Percentiles rank a stretch among this genome's conserved stretches.
These are phyloP conservation scores for Nebria salina DNA, from an alignment of 2,888 invertebrate genomes.

Conservation along the genomic window DNA sequence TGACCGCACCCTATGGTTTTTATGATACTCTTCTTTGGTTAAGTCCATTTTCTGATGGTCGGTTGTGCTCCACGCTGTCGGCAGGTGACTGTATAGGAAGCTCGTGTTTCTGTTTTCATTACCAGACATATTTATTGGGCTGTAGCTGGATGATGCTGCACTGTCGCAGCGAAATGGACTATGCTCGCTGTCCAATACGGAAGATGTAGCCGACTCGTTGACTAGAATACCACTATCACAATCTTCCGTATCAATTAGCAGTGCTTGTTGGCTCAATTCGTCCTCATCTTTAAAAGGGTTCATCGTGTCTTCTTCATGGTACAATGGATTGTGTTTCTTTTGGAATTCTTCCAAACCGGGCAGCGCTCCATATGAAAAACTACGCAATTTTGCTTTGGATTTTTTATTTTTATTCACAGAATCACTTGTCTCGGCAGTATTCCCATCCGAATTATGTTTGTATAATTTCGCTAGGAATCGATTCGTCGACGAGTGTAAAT, in stretches of 20 bases:
- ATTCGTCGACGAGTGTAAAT: slow-evolving; percentile 75
- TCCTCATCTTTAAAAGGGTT: slow-evolving; percentile 63
- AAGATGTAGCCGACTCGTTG: slow-evolving; percentile 76
- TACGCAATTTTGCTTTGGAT: slow-evolving; percentile 69
- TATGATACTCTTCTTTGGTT: slow-evolving; percentile 55
- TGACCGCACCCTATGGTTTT: slow-evolving; percentile 67
- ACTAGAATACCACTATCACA: slow-evolving; percentile 80
- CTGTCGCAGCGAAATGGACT: slow-evolving; percentile 67
- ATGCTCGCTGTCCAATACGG: slow-evolving; percentile 69
- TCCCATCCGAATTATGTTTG: slow-evolving; percentile 63
- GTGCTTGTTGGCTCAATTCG: slow-evolving; percentile 61
- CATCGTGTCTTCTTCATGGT: slow-evolving; percentile 69
- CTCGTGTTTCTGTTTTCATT: slow-evolving; percentile 57
- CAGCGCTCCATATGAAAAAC: slow-evolving; percentile 79
- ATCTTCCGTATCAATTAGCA: slow-evolving; percentile 73
- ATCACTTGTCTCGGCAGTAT: slow-evolving; percentile 49
- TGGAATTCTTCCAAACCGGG: slow-evolving; percentile 78
- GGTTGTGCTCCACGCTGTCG: slow-evolving; percentile 33
- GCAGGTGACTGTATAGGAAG: slow-evolving; percentile 35
- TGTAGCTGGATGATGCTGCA: slow-evolving; percentile 64
- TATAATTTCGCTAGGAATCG: slow-evolving; percentile 76
- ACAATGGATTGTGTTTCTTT: slow-evolving; percentile 69
- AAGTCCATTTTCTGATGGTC: neutral
- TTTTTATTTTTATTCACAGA: slow-evolving; percentile 59
- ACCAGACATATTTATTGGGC: slow-evolving; percentile 62